These are phyloP conservation scores for Molothrus aeneus DNA, from an alignment of 2,797 vertebrate genomes.

Conservation along the genomic window DNA sequence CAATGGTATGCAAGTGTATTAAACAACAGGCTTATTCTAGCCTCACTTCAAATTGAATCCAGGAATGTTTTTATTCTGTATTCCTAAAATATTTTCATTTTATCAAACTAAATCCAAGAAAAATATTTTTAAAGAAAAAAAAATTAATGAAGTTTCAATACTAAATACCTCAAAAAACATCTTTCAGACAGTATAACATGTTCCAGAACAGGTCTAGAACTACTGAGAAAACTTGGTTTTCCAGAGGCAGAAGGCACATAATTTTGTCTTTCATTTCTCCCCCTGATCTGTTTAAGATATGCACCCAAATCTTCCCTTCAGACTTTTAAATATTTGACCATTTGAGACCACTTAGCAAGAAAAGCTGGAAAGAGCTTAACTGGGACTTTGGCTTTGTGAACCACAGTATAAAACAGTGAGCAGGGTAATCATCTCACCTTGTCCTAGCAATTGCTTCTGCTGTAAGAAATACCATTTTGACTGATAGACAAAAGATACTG, in stretches of 20 bases:
- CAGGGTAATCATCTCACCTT: background rate
- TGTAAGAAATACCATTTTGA: background rate
- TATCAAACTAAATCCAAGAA: background rate
- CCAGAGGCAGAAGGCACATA: background rate
- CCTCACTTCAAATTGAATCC: background rate
- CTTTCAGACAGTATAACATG: background rate
- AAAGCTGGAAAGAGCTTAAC: background rate
- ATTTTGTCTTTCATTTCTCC: background rate
- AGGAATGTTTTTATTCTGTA: background rate
- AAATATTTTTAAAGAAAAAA: background rate
- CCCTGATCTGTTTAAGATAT: background rate
- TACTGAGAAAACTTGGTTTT: background rate
- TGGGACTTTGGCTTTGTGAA: background rate
- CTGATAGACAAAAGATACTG: background rate
- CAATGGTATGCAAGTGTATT: background rate
- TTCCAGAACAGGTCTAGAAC: background rate
- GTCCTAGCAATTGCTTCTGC: background rate
- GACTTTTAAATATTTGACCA: background rate
- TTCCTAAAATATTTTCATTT: background rate
- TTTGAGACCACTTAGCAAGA: background rate
- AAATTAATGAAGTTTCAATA: background rate
- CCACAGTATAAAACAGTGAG: background rate
- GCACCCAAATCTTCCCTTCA: background rate
- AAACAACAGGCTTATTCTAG: background rate
- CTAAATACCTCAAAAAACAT: background rate